Evolutionary conservation across 2,797 vertebrate genomes (phyloP).

Genomic region (Typhlichthys subterraneus): DNA sequence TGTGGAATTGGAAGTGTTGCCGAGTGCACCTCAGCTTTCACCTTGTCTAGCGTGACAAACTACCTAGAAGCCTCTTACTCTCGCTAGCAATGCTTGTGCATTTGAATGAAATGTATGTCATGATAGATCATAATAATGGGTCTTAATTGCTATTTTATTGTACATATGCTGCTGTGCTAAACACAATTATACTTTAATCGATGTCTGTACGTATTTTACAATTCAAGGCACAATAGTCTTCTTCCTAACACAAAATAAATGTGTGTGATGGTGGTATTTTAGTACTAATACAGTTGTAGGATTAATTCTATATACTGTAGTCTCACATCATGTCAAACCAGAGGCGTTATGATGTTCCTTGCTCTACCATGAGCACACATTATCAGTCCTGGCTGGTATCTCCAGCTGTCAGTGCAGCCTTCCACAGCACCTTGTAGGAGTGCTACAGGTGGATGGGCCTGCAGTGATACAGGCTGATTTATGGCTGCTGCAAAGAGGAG

Average conservation of each 20-base stretch:
- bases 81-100: background rate
- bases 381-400: slow-evolving; percentile 17
- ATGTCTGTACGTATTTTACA: background rate
- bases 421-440: slow-evolving; percentile 15
- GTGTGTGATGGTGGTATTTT: too few species aligned
- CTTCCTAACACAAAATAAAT: too few species aligned
- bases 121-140: too few species aligned
- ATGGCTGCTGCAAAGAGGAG: slow-evolving; percentile 43
- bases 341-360: background rate
- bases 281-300: too few species aligned
- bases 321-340: background rate
- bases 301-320: background rate
- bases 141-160: too few species aligned
- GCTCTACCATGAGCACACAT: background rate
- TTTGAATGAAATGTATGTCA: too few species aligned
- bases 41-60: slow-evolving; percentile 5
- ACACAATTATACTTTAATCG: background rate
- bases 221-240: background rate
- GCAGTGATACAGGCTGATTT: slow-evolving; percentile 44
- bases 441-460: slow-evolving; percentile 4
- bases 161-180: too few species aligned
- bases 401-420: slow-evolving; percentile 21
- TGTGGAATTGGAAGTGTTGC: slow-evolving; percentile 39
- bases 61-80: background rate
- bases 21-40: background rate